Base-by-base conservation (phyloP, 2,888 invertebrate genomes). In the Lepidochitona cinerea region DNA sequence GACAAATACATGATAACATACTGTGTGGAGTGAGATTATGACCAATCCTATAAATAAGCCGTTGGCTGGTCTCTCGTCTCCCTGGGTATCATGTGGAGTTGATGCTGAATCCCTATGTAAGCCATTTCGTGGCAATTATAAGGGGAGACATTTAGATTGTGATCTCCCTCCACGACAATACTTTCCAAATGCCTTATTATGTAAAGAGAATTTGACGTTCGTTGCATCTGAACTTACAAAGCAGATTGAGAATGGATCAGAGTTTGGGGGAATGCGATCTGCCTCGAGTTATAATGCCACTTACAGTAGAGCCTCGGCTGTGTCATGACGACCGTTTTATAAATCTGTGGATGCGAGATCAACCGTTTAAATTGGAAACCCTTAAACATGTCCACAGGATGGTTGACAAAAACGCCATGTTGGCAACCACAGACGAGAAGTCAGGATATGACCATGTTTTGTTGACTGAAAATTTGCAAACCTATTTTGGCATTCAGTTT, bases 381-480 rank as follows among this genome's bases (percentile, higher is more conserved):
- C 37, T 75, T n/a, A 66, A 33, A 59, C 70, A 75, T 59, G 35
- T 74, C 1, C 69, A 49, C 41, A 35, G 76, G 26, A 14, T 76
- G 14, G 67, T 76, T n/a, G 59, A 37, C n/a, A 72, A 53, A 5
- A 18, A 52, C 26, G 14, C 41, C 12, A 23, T 33, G 1, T 72
- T 77, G 68, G 64, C 64, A 29, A 14, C 49, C 0, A 53, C 18
- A 36, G 77, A 77, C 49, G 74, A 77, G 29, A 75, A 75, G 49
- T 75, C 72, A 14, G 77, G 77, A 3, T 77, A 77, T 65, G 74
- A 75, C 33, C 77, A 77, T 52, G 53, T 77, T 4, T 36, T 32
- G 14, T 52, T 74, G 6, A 26, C 36, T n/a, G 23, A 18, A 49
- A n/a, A 69, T 14, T 59, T 53, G 1, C 41, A 69, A 32, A 72